Evolutionary conservation across 2,113 vertebrate species (phyloP), one percentile per base, ranked within the genome.

Genomic region (Rhinogobius similis): DNA sequence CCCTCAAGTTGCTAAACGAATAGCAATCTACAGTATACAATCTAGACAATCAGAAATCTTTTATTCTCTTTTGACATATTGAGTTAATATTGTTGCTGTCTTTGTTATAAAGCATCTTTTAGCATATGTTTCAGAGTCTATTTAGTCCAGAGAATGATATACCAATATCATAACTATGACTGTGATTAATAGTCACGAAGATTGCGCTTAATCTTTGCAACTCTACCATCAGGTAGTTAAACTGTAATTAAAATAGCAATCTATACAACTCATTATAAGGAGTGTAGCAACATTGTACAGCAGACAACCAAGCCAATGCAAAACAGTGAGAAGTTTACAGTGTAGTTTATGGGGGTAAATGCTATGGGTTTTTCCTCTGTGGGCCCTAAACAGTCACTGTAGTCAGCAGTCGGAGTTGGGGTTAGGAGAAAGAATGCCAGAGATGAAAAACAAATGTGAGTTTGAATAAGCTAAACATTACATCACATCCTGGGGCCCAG

Each of bases 381-480:
- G 62, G 62, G 41, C 32, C 68, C 64, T 27, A 61, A 72, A 81
- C 61, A 66, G 62, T 21, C 36, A 6, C 13, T 26, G 38, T 27
- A 64, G 36, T 36, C 59, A 62, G 38, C 26, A 59, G n/a, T n/a
- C n/a, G 16, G 58, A 73, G 26, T 58, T 29, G 24, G 24, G 55
- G 55, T 29, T 58, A 18, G 26, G 26, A 18, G 24, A 64, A 79
- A 67, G 41, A 71, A 72, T 82, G 32, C 58, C 70, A 53, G 52
- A 78, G 76, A 81, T 63, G 39, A 46, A 72, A 67, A 62, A 63
- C 65, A 62, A 74, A 21, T 59, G 59, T 70, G 69, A 50, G 48
- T 21, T 13, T 75, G 62, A 64, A 38, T 77, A 63, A 14, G 67
- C 39, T 44, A 43, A 55, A 75, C 66, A 48, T 65, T 41, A n/a